These are phyloP conservation scores for Serrognathus titanus DNA, from an alignment of 2,888 invertebrate species.

Conservation along the genomic window DNA sequence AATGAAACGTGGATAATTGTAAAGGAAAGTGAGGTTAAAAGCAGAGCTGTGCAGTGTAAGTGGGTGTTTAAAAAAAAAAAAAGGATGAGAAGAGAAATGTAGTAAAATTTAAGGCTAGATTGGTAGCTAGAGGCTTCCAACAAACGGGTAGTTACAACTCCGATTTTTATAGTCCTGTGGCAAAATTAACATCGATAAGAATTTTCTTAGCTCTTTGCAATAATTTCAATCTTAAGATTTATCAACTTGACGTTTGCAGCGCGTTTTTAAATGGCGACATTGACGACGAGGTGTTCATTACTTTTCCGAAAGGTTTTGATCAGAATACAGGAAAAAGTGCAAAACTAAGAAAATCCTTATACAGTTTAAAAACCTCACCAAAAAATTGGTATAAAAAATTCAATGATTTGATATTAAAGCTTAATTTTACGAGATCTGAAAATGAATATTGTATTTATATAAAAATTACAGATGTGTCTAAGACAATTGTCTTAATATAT, in stretches of 20 bases:
- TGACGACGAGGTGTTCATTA: background rate
- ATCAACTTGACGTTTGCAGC: background rate
- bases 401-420: background rate
- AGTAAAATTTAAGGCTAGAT: too few relatives aligned
- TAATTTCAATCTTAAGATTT: background rate
- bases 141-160: too few relatives aligned
- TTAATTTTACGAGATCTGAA: background rate
- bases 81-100: too few relatives aligned
- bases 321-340: background rate
- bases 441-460: constrained; percentile 3
- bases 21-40: too few relatives aligned
- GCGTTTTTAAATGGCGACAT: constrained; percentile 2
- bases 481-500: background rate
- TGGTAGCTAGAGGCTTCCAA: too few relatives aligned
- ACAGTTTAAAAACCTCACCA: too few relatives aligned
- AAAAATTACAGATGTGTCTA: constrained; percentile 2
- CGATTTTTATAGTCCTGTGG: background rate
- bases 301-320: background rate
- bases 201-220: constrained; percentile 3
- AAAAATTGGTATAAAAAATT: background rate
- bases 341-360: background rate
- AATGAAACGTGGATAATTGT: too few relatives aligned
- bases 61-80: too few relatives aligned
- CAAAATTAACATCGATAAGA: constrained; percentile 1
- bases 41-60: too few relatives aligned